phyloP scores from a whole-genome alignment of 2,113 vertebrate species.

The Cavia porcellus region DNA sequence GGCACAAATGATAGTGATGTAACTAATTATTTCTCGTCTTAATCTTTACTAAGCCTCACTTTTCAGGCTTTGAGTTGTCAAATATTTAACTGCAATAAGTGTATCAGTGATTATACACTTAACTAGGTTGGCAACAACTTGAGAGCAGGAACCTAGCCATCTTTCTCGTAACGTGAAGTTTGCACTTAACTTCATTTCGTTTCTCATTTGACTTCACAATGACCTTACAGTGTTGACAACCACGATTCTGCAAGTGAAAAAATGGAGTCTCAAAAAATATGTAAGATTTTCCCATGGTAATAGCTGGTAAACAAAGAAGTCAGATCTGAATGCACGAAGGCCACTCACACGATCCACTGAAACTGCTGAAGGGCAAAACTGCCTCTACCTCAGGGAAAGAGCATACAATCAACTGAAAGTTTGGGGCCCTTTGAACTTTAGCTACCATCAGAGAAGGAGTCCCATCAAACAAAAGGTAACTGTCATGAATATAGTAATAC shows the following conservation, averaged over 20 bases:
- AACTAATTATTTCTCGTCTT: constrained; percentile 47
- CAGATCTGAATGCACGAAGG: neutral
- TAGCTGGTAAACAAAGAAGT: neutral
- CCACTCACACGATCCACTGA: neutral
- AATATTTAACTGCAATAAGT: constrained; percentile 29
- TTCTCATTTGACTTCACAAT: constrained; percentile 22
- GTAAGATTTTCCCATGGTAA: neutral
- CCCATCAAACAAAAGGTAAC: neutral
- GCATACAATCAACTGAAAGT: neutral
- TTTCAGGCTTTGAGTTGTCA: neutral
- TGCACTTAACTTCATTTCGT: neutral
- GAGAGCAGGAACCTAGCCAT: neutral
- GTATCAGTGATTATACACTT: constrained; percentile 43
- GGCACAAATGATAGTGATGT: neutral
- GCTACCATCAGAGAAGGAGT: neutral
- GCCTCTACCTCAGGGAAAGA: neutral
- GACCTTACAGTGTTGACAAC: neutral
- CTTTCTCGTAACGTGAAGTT: neutral
- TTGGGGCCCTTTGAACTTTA: neutral
- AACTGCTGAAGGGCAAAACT: neutral
- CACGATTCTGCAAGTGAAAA: neutral
- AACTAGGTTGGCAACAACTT: neutral
- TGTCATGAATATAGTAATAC: constrained; percentile 21
- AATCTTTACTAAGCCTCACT: constrained; percentile 25
- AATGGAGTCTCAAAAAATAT: neutral